These are phyloP conservation scores for Drosophila paulistorum DNA, from an alignment of 1,140 invertebrate species.

Conservation along the genomic window DNA sequence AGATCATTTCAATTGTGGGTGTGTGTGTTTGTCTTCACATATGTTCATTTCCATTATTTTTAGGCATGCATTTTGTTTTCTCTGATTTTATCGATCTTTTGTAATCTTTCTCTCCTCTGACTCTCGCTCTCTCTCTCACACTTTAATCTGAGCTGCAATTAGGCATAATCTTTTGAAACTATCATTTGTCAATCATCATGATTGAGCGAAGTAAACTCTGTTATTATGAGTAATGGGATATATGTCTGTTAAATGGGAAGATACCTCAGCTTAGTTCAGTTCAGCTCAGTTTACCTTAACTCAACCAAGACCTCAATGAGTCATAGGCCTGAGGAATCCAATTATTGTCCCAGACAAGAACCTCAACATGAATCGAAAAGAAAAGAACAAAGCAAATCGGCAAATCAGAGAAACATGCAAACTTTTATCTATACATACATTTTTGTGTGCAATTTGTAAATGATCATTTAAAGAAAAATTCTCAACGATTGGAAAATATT, in stretches of 20 bases:
- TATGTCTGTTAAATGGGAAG: conserved; percentile 14
- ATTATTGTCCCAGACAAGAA: background rate
- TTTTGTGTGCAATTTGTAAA: background rate
- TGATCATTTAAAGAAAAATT: background rate
- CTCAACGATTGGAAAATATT: background rate
- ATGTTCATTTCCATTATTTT: conserved; percentile 5
- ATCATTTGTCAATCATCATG: conserved; percentile 46
- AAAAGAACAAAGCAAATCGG: conserved; percentile 7
- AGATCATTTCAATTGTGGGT: conserved; percentile 11
- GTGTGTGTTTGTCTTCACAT: background rate
- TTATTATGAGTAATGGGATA: conserved; percentile 54
- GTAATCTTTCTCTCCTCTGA: conserved; percentile 5
- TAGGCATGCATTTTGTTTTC: conserved; percentile 37
- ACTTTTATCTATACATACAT: background rate
- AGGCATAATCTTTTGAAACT: conserved; percentile 45
- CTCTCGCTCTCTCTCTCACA: background rate
- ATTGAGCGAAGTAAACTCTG: conserved; percentile 25
- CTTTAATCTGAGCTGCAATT: conserved; percentile 31
- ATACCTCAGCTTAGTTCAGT: background rate
- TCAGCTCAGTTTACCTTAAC: too few species aligned
- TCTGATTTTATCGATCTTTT: conserved; percentile 21
- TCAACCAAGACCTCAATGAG: conserved; percentile 4
- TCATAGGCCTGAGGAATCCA: background rate
- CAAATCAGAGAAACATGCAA: conserved; percentile 11
- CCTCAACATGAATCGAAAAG: background rate